Evolutionary conservation across 1,140 invertebrate genomes (phyloP), one percentile per base, ranked within the genome.

Genomic region (Bombus terrestris): DNA sequence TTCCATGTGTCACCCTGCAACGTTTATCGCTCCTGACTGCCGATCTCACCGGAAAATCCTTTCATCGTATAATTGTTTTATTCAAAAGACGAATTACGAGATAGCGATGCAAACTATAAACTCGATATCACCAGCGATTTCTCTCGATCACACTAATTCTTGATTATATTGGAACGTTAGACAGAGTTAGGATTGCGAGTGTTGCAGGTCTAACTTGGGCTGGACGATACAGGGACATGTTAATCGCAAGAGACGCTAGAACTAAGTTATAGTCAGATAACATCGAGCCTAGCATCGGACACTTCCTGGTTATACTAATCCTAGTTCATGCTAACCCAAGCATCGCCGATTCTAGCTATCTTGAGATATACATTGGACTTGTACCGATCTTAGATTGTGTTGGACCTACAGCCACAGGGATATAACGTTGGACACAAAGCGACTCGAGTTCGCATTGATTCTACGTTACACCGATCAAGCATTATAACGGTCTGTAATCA

Each of bases 261-360:
- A 43, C 41, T 83, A 83, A 83, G 64, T 83, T 83, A 83, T 78
- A 76, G 43, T 37, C 28, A 83, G 82, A 83, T 83, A 83, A 83
- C 71, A 57, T 41, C 43, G 43, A n/a, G 32, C 57, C 62, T 22
- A 18, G 37, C 28, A n/a, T 41, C 53, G n/a, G 64, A 41, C 66
- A 69, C 82, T 83, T 83, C 82, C 82, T 83, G 82, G 82, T 83
- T 78, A 68, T 77, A 53, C 74, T 69, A 78, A 77, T 83, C 82
- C 82, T 43, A 78, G 82, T 68, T 78, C 74, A 78, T 69, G 64
- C 37, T 28, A 41, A 47, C 41, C 47, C 68, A 39, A 32, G 10
- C 18, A 43, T 43, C 35, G 66, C 47, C 47, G 28, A 72, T 83
- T 41, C 69, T 57, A 22, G n/a, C 64, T 66, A 47, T 47, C 47